phyloP scores from a whole-genome alignment of 2,888 invertebrate genomes.

The Andrena chrysosceles region DNA sequence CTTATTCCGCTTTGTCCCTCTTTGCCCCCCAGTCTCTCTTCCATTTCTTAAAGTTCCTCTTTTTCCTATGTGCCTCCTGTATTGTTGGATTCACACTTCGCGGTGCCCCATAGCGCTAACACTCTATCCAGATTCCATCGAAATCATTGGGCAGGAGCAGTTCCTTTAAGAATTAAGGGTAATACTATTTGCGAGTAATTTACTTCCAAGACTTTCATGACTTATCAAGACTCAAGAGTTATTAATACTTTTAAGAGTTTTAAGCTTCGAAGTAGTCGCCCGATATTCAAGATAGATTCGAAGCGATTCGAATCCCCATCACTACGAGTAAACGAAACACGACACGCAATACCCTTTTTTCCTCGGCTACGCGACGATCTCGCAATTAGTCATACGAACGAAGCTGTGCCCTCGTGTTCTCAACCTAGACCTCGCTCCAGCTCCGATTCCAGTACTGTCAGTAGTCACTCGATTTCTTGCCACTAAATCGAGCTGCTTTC shows the following conservation, averaged over 20 bases:
- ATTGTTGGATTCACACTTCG: neutral
- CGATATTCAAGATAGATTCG: too few relatives aligned
- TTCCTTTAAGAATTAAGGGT: too few relatives aligned
- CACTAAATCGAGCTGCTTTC: neutral
- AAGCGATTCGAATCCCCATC: too few relatives aligned
- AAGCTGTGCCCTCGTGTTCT: conserved; percentile 21
- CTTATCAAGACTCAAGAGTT: too few relatives aligned
- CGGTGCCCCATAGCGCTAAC: neutral
- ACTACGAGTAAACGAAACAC: neutral
- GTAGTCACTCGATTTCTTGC: conserved; percentile 21
- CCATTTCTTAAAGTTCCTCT: neutral
- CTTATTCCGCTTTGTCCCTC: neutral
- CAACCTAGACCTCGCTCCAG: conserved; percentile 59
- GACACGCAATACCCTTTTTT: neutral
- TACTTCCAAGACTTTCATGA: too few relatives aligned
- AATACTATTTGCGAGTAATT: neutral
- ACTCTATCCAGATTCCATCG: neutral
- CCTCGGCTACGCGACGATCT: neutral
- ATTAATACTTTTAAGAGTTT: too few relatives aligned
- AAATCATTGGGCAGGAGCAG: neutral
- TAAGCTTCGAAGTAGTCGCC: too few relatives aligned
- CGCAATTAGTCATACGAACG: conserved; percentile 21
- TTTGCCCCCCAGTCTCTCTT: neutral
- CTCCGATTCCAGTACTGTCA: neutral
- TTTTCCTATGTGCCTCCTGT: conserved; percentile 10